Base-by-base conservation (phyloP, 2,888 invertebrate genomes). In the Conops quadrifasciatus region DNA sequence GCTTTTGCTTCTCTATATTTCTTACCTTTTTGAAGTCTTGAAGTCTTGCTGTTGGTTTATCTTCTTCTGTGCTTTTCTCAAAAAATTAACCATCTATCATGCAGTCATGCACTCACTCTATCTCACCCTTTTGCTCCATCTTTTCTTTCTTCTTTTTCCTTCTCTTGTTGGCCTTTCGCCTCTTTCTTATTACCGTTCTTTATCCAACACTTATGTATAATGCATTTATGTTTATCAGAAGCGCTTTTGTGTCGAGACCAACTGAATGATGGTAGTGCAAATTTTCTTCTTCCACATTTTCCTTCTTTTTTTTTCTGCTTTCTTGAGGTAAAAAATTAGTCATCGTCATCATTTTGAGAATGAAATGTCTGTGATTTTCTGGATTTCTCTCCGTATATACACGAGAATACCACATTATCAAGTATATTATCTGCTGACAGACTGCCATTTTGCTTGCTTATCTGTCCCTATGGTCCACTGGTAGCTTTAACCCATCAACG, bases 51-150 rank as follows among this genome's bases (percentile, higher is more conserved):
- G n/a, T 49, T 49, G 1, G n/a, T 59, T 47, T 59, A 47, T 49
- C 45, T 67, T 70, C 47, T 45, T 58, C 16, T 65, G 71, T 73
- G 49, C 47, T 36, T 65, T 60, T 66, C 28, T 28, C 51, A n/a
- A 30, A 56, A 63, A 16, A 56, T 58, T 63, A 36, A 67, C 58
- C 56, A 26, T 16, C 45, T 36, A 15, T 9, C 15, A 15, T 47
- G 62, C 21, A 30, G 60, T 49, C n/a, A 58, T 24, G 19, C 36
- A 49, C 43, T 26, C 13, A 28, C 56, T 36, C 49, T 28, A 16
- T 49, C 1, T n/a, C 16, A n/a, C 16, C 19, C 49, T 49, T 19
- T 49, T 13, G 5, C 4, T 49, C n/a, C 19, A n/a, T 49, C 49
- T 19, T 36, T 4, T 36, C 36, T 36, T 9, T 36, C 4, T 4